A percentile compares a stretch with the other conserved stretches of the same genome.
Conservation (phyloP, 2,797 vertebrate species). For the Acridotheres tristis region DNA sequence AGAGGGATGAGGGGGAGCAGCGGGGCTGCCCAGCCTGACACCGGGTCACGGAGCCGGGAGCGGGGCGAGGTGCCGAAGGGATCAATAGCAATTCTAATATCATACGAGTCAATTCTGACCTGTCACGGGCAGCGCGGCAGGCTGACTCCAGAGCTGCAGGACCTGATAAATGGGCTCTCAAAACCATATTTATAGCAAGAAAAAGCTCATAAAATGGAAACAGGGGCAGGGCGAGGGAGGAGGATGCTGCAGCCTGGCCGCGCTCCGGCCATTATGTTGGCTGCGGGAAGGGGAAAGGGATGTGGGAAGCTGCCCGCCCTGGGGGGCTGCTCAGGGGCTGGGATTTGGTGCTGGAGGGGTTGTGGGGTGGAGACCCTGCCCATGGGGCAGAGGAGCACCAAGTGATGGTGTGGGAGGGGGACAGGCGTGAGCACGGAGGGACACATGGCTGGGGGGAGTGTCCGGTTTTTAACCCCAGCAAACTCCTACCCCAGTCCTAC, state of each 20-base stretch:
- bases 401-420: accelerated
- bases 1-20: neutral
- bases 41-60: constrained; percentile 34
- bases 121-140: constrained; percentile 59
- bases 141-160: constrained; percentile 52
- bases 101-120: constrained; percentile 72
- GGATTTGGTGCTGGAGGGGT: neutral
- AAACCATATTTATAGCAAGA: constrained; percentile 68
- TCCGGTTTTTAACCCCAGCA: neutral
- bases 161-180: constrained; percentile 70
- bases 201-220: constrained; percentile 64
- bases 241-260: neutral
- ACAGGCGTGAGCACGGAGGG: too few species aligned
- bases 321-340: neutral
- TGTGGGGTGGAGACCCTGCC: neutral
- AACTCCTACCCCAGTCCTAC: neutral
- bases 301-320: neutral
- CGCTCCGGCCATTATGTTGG: neutral
- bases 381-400: neutral
- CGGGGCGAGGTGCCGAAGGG: constrained; percentile 60
- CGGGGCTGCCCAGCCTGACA: neutral
- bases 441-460: accelerated
- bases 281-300: neutral
- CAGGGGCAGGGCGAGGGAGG: neutral
- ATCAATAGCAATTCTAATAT: constrained; percentile 75